Conservation (phyloP, 1,140 invertebrate genomes). For the Meloidogyne chitwoodi region DNA sequence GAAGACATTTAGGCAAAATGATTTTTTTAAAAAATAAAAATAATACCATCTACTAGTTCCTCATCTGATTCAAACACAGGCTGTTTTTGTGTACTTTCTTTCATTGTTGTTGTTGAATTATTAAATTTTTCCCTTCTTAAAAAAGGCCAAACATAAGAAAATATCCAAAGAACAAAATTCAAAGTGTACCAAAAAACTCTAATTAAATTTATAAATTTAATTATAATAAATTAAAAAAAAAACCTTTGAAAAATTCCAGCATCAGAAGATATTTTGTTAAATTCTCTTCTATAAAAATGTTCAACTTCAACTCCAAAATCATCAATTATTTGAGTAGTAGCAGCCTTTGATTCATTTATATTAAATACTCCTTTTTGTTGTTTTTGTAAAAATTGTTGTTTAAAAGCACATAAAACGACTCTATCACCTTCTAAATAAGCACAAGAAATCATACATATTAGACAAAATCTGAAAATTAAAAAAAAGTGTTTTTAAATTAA, state of each 20-base stretch:
- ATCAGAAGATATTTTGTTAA: not conserved
- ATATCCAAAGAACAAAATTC: constrained; percentile 37
- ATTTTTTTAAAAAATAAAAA: no score
- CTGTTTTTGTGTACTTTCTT: no score
- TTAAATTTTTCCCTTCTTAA: constrained; percentile 3
- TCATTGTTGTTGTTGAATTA: not conserved
- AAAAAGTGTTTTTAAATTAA: no score
- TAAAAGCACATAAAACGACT: constrained; percentile 66
- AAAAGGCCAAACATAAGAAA: constrained; percentile 32
- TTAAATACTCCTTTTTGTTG: constrained; percentile 14
- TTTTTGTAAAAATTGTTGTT: constrained; percentile 32
- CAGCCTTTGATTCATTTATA: not conserved
- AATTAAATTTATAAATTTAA: not conserved
- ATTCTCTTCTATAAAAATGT: not conserved
- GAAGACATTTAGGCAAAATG: not conserved
- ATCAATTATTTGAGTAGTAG: not conserved
- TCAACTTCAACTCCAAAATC: not conserved
- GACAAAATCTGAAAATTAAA: constrained; percentile 66
- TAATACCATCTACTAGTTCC: not conserved
- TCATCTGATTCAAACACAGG: not conserved
- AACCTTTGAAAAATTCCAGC: not conserved
- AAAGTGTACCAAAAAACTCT: constrained; percentile 27
- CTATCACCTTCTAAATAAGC: constrained; percentile 73
- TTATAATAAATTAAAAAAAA: not conserved
- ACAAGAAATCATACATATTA: constrained; percentile 70